Conservation (phyloP, 1,140 invertebrate species). For the Parapsyche elsis region DNA sequence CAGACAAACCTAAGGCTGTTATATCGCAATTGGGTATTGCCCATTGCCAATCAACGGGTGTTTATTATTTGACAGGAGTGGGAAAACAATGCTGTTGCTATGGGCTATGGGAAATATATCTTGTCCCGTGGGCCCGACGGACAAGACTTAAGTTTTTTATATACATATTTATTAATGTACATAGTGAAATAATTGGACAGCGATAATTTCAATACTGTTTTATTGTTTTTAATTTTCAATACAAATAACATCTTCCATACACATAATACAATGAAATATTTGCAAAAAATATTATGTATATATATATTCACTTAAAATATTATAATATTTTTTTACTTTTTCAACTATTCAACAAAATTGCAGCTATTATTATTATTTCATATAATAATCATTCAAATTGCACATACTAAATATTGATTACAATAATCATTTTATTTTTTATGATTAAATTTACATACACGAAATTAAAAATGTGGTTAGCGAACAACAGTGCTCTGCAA, state of each 20-base stretch:
- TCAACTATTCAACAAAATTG: slow-evolving; percentile 57
- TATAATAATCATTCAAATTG: slow-evolving; percentile 53
- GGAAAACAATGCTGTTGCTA: no score
- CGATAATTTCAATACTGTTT: slow-evolving; percentile 47
- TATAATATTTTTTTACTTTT: slow-evolving; percentile 45
- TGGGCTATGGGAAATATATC: no score
- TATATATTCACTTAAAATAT: slow-evolving; percentile 54
- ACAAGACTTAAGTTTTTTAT: no score
- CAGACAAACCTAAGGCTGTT: no score
- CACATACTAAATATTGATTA: slow-evolving; percentile 48
- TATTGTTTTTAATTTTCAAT: slow-evolving; percentile 56
- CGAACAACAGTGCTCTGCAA: background rate
- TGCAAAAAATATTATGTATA: slow-evolving; percentile 52
- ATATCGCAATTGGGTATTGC: no score
- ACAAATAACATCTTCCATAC: slow-evolving; percentile 57
- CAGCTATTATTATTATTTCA: slow-evolving; percentile 47
- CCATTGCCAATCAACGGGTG: no score
- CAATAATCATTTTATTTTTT: slow-evolving; percentile 8
- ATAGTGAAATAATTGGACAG: background rate
- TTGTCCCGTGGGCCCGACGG: no score
- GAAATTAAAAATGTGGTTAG: background rate
- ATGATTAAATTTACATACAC: slow-evolving; percentile 8
- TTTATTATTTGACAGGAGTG: no score
- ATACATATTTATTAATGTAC: no score
- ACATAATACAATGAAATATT: slow-evolving; percentile 55